phyloP scores from a whole-genome alignment of 2,797 vertebrate species.

The Dallia pectoralis region DNA sequence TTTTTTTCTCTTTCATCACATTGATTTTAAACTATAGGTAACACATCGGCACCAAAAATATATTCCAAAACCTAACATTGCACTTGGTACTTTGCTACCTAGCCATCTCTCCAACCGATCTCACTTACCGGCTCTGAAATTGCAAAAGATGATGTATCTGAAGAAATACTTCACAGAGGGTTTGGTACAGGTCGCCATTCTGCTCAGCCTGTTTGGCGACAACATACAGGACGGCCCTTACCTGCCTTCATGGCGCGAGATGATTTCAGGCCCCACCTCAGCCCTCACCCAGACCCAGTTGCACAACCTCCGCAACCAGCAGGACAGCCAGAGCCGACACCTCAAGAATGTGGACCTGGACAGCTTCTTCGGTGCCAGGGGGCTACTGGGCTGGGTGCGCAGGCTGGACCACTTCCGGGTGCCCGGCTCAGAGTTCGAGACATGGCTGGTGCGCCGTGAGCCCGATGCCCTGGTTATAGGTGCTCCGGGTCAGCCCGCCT shows the following conservation, averaged over 20 bases:
- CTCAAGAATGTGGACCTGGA: constrained; percentile 86
- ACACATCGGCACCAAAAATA: neutral
- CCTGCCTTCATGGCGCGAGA: constrained; percentile 79
- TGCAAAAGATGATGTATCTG: constrained; percentile 70
- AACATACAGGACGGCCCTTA: constrained; percentile 86
- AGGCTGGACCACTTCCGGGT: constrained; percentile 82
- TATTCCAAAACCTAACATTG: neutral
- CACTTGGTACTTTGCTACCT: neutral
- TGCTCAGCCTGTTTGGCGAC: constrained; percentile 87
- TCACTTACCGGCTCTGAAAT: neutral
- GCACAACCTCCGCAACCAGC: constrained; percentile 81
- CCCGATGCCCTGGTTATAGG: constrained; percentile 72
- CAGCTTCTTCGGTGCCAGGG: constrained; percentile 77
- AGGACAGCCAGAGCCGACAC: constrained; percentile 78
- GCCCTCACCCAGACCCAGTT: constrained; percentile 85
- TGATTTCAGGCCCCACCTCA: constrained; percentile 83
- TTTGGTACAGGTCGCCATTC: constrained; percentile 91
- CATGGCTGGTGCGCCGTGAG: constrained; percentile 89
- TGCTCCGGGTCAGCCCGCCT: constrained; percentile 60
- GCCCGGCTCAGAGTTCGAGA: constrained; percentile 81
- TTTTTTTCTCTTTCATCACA: neutral
- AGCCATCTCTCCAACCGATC: neutral
- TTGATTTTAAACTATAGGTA: neutral
- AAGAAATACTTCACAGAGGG: constrained; percentile 95
- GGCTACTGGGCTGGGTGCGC: constrained; percentile 81